Evolutionary conservation across 1,140 invertebrate species (phyloP), one percentile per base, ranked within the genome.

Genomic region (Nymphalis io): DNA sequence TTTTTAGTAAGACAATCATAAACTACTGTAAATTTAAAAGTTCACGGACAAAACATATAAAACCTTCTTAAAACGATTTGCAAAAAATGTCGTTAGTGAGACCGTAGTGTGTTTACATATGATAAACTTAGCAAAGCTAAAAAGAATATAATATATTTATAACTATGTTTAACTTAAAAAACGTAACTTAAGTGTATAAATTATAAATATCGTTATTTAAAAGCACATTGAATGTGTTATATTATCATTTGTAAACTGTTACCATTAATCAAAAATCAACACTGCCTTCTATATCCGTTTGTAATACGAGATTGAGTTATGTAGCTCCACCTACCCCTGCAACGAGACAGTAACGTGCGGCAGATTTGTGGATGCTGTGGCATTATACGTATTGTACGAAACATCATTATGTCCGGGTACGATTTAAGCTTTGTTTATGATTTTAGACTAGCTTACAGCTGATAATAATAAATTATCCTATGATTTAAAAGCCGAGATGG

Each of bases 261-360:
- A 12, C 48, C 20, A 15, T 53, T 8, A 21, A 53, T 2, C 48
- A 23, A 53, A 21, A 53, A 53, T 53, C 48, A 53, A 21, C 44
- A n/a, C 48, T 53, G 48, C 18, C 48, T 53, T 23, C 48, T 12
- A 21, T 53, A 53, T 53, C 48, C 48, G 20, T 53, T 21, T 21
- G 21, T 53, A 12, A 53, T 53, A 2, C 48, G 48, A 21, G 48
- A 53, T 53, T 53, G 20, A 53, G 20, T 53, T 53, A 53, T 53
- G 48, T 46, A 16, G 27, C 27, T 18, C 1, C 21, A 21, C 18
- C 2, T 53, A 21, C 18, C 2, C 21, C 48, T 53, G 48, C 48
- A 53, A 21, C 48, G 48, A 20, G 48, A 53, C 48, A 53, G 48
- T 44, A 44, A 44, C 48, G 48, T 53, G 48, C 10, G 18, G 20